Conservation (phyloP, 37 sponge, comb jelly and placozoan species). For the Spongia lamella region DNA sequence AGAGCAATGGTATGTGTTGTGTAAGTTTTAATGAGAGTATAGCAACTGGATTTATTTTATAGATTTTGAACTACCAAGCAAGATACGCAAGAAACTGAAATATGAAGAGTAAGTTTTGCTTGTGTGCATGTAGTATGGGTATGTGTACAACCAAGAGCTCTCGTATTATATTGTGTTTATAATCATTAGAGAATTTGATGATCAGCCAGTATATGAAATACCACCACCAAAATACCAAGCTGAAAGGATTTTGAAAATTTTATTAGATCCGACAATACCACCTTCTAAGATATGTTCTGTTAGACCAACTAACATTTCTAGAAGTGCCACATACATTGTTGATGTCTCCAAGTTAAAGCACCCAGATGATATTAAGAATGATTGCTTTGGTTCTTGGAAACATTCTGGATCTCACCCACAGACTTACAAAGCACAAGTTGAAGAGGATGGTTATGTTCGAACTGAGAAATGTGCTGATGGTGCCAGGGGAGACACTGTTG, state of each 20-base stretch:
- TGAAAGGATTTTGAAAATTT: neutral
- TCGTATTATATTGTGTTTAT: too few relatives aligned
- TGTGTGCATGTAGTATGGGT: too few relatives aligned
- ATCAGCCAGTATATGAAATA: slow-evolving; percentile 1
- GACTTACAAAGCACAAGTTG: neutral
- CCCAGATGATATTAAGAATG: slow-evolving; percentile 29
- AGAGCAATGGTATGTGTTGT: too few relatives aligned
- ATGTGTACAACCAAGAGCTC: too few relatives aligned
- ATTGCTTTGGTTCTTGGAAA: slow-evolving; percentile 40
- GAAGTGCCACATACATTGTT: slow-evolving; percentile 19
- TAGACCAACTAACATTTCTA: neutral
- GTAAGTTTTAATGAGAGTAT: too few relatives aligned
- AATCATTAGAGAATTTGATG: too few relatives aligned
- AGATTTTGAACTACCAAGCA: too few relatives aligned
- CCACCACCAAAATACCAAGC: slow-evolving; percentile 3
- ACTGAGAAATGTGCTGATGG: slow-evolving; percentile 10
- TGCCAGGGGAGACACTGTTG: slow-evolving; percentile 10
- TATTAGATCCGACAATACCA: neutral
- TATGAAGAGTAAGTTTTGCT: too few relatives aligned
- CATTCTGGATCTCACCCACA: slow-evolving; percentile 32
- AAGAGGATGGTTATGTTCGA: neutral
- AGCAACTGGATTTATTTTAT: too few relatives aligned
- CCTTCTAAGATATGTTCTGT: neutral
- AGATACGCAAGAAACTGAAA: too few relatives aligned
- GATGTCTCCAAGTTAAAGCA: slow-evolving; percentile 16